phyloP scores from a whole-genome alignment of 2,113 vertebrate genomes.

The Maccullochella peelii region DNA sequence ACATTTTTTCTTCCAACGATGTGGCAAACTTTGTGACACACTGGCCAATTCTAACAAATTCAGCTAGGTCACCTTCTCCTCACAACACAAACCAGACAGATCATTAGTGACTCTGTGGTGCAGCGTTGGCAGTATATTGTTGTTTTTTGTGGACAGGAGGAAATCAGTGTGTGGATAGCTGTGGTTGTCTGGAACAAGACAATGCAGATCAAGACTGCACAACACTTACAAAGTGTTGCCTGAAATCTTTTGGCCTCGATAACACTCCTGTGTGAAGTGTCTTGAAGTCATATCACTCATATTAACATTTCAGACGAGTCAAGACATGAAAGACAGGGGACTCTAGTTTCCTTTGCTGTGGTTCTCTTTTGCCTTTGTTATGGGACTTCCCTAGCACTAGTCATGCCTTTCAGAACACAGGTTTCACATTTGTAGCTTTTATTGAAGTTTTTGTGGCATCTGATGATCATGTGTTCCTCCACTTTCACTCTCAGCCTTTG shows the following conservation, averaged over 20 bases:
- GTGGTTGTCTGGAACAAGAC: not conserved
- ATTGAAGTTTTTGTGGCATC: slow-evolving; percentile 74
- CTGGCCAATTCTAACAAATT: not conserved
- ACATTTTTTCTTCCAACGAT: not conserved
- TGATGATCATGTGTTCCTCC: slow-evolving; percentile 12
- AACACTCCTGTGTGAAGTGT: not conserved
- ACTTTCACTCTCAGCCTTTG: slow-evolving; percentile 12
- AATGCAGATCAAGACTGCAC: not conserved
- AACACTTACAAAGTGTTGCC: not conserved
- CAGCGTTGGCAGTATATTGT: slow-evolving; percentile 2
- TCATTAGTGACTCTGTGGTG: slow-evolving; percentile 14
- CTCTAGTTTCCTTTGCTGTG: not conserved
- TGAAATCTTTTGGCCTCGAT: not conserved
- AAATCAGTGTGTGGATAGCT: not conserved
- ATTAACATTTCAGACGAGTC: not conserved
- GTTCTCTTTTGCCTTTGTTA: not conserved
- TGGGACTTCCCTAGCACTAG: not conserved
- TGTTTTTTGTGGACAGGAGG: not conserved
- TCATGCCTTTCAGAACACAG: not conserved
- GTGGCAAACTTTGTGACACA: not conserved
- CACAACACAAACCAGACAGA: not conserved
- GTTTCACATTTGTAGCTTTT: slow-evolving; percentile 51
- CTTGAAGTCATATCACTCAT: not conserved
- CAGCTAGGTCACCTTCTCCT: not conserved
- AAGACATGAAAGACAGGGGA: not conserved